phyloP scores from a whole-genome alignment of 2,888 invertebrate species.

The Melikaiella ostensackeni region DNA sequence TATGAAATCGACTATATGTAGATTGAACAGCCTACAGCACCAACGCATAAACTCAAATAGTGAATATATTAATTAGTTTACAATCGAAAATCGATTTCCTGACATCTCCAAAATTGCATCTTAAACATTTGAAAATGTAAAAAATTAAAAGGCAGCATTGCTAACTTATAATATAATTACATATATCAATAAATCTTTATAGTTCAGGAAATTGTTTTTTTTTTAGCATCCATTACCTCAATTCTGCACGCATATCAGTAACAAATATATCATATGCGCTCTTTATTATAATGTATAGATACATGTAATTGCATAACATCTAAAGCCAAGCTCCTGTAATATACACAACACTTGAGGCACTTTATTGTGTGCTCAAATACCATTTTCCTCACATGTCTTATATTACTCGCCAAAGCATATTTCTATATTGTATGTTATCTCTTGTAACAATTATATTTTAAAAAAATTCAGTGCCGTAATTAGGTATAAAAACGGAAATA shows the following conservation, averaged over 20 bases:
- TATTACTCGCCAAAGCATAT: constrained; percentile 72
- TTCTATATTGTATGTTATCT: constrained; percentile 73
- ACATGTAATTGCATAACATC: constrained; percentile 77
- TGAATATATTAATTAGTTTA: constrained; percentile 57
- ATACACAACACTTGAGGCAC: constrained; percentile 78
- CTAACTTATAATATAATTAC: constrained; percentile 71
- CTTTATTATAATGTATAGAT: constrained; percentile 74
- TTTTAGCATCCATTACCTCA: constrained; percentile 70
- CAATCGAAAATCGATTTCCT: constrained; percentile 58
- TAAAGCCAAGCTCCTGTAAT: constrained; percentile 78
- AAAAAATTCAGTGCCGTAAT: constrained; percentile 72
- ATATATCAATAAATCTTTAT: constrained; percentile 66
- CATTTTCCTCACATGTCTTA: constrained; percentile 67
- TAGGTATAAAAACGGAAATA: constrained; percentile 61
- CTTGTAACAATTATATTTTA: constrained; percentile 70
- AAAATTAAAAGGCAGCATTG: constrained; percentile 74
- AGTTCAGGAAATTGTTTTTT: constrained; percentile 72
- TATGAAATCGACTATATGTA: constrained; percentile 51
- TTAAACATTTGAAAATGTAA: constrained; percentile 58
- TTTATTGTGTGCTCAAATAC: constrained; percentile 77
- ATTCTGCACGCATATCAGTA: constrained; percentile 76
- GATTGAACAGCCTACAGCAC: constrained; percentile 60
- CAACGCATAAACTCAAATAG: constrained; percentile 59
- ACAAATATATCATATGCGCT: constrained; percentile 77
- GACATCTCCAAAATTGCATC: constrained; percentile 58